These are phyloP conservation scores for Notospermus geniculatus DNA, from an alignment of 1,140 invertebrate species.

Conservation along the genomic window DNA sequence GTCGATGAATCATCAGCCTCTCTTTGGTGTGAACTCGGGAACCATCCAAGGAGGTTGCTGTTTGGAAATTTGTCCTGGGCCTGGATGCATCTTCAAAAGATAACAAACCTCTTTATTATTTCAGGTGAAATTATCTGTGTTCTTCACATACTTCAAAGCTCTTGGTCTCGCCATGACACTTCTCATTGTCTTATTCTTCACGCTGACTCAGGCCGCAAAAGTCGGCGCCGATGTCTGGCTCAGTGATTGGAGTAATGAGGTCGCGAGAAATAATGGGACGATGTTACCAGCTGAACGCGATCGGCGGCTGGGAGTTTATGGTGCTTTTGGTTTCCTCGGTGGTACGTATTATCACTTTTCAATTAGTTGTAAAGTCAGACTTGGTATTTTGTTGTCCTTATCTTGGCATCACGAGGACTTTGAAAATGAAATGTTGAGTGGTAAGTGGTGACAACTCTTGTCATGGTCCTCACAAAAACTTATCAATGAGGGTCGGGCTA, in stretches of 20 bases:
- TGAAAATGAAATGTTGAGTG: no score
- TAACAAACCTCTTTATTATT: conserved; percentile 20
- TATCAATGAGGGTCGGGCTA: no score
- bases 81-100: no score
- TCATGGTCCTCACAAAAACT: no score
- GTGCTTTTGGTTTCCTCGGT: conserved; percentile 43
- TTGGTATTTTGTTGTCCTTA: no score
- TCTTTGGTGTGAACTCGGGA: no score
- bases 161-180: conserved; percentile 74
- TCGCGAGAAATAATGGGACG: conserved; percentile 29
- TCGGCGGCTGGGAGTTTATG: conserved; percentile 50
- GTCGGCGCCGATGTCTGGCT: conserved; percentile 93
- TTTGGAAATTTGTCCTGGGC: no score
- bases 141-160: conserved; percentile 83
- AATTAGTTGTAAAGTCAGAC: no score
- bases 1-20: background rate
- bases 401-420: no score
- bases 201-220: conserved; percentile 79
- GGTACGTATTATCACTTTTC: conserved; percentile 56
- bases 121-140: conserved; percentile 83
- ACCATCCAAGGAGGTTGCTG: no score
- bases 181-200: conserved; percentile 77
- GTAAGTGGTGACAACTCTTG: no score
- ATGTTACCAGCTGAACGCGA: conserved; percentile 33
- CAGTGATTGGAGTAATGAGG: conserved; percentile 75